Base-by-base conservation (phyloP, 2,797 vertebrate genomes). In the Rachycentron canadum region DNA sequence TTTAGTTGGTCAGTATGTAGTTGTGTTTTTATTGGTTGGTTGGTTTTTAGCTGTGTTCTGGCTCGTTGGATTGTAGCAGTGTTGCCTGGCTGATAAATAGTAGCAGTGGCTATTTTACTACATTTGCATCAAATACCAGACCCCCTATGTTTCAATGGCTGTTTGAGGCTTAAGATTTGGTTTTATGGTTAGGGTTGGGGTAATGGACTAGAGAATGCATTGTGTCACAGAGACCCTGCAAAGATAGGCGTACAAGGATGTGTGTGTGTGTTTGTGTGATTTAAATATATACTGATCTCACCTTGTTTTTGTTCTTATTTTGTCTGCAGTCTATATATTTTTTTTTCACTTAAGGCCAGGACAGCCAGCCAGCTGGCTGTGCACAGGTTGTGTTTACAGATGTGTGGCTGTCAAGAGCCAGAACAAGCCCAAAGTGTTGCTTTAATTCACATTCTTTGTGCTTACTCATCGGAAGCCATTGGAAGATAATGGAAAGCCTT, bases 351-450 rank as follows among this genome's bases (percentile, higher is more conserved):
- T n/a, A 36, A 43, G 43, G 56, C 43, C 52, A 47, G 66, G 65
- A 45, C 32, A 19, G 47, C 32, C 12, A 7, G 1, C 21, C n/a
- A 60, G 32, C 4, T 60, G 32, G 43, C 36, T 38, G 32, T 23
- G 64, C 45, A 19, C 36, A 49, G 43, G 67, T 21, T 84, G 72
- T 81, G 73, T 83, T 77, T 82, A 53, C 55, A 61, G 55, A 86
- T 70, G n/a, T 61, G 62, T n/a, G 36, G 34, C 45, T n/a, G 5
- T 36, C 61, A 47, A 62, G 60, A 72, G 55, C 45, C 25, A 2
- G 3, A 62, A 56, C 45, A 63, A 73, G 26, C 56, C 12, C 28
- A 68, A 41, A 1, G 71, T 52, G 50, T 19, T 65, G 57, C 59
- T 60, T 4, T 63, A 47, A 72, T 66, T 57, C 55, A 64, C 23